Conservation (phyloP, 2,888 invertebrate species). For the Coelopa pilipes region DNA sequence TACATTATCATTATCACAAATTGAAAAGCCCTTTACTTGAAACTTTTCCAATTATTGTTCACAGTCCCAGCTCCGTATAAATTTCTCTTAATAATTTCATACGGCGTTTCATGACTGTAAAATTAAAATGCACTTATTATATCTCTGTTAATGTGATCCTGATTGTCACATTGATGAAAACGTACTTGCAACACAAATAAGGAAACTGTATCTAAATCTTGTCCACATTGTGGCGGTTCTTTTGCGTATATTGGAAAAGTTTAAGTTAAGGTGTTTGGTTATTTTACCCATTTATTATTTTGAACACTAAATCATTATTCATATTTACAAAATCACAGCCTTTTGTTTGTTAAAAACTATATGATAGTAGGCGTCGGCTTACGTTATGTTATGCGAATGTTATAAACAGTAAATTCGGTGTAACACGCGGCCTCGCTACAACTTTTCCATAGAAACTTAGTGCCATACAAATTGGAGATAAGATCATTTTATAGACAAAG, state of each 20-base stretch:
- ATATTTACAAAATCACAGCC: slow-evolving; percentile 45
- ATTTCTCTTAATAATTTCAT: slow-evolving; percentile 53
- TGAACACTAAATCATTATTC: background rate
- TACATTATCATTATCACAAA: background rate
- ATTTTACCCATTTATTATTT: background rate
- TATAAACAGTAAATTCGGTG: slow-evolving; percentile 45
- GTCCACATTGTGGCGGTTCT: background rate
- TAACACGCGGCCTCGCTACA: slow-evolving; percentile 60
- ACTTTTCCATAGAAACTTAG: background rate
- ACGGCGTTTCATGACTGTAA: slow-evolving; percentile 65
- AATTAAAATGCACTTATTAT: slow-evolving; percentile 57
- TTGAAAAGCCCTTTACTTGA: slow-evolving; percentile 6
- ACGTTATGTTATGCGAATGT: slow-evolving; percentile 56
- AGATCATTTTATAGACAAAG: background rate
- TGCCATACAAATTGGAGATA: background rate
- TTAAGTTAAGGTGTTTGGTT: background rate
- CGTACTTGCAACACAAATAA: slow-evolving; percentile 54
- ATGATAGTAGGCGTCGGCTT: slow-evolving; percentile 50
- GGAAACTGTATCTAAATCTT: background rate
- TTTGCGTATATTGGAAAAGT: background rate
- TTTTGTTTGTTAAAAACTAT: slow-evolving; percentile 51
- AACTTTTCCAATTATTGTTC: background rate
- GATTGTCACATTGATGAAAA: slow-evolving; percentile 54
- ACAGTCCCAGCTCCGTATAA: slow-evolving; percentile 66
- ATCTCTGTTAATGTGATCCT: slow-evolving; percentile 53